These are phyloP conservation scores for Aelia acuminata DNA, from an alignment of 2,888 invertebrate species.

Conservation along the genomic window DNA sequence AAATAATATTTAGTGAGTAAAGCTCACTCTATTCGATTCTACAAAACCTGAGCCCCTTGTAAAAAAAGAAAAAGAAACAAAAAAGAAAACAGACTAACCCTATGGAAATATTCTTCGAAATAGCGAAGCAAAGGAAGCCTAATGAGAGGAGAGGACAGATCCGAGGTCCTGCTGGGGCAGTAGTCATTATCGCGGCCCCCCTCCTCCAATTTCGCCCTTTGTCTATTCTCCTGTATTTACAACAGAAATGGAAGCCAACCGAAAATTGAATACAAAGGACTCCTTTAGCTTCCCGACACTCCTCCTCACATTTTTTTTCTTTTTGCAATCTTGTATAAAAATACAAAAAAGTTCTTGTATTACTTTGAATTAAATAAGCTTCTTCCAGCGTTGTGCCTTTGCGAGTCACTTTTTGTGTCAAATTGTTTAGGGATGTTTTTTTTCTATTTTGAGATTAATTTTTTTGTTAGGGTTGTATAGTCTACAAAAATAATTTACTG, in stretches of 20 bases:
- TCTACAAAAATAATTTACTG: too few relatives aligned
- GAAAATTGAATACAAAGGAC: constrained; percentile 33
- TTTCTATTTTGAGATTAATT: too few relatives aligned
- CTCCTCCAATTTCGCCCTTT: constrained; percentile 7
- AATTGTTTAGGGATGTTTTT: too few relatives aligned
- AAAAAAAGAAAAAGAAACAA: background rate
- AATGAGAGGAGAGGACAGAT: background rate
- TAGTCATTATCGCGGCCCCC: background rate
- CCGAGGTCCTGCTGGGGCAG: background rate
- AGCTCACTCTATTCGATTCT: background rate
- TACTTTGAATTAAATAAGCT: too few relatives aligned
- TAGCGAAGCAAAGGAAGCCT: background rate
- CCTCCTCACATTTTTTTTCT: background rate
- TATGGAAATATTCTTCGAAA: background rate
- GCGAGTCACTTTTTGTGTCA: too few relatives aligned
- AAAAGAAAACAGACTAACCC: background rate
- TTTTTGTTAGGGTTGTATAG: too few relatives aligned
- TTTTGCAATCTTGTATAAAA: background rate
- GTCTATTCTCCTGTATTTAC: constrained; percentile 30
- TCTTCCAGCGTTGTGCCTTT: too few relatives aligned
- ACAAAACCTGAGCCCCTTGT: background rate
- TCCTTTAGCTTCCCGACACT: background rate
- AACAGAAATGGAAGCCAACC: background rate
- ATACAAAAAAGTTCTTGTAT: background rate
- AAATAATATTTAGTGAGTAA: too few relatives aligned